These are phyloP conservation scores for Xestia c-nigrum DNA, from an alignment of 2,888 invertebrate species.

Conservation along the genomic window DNA sequence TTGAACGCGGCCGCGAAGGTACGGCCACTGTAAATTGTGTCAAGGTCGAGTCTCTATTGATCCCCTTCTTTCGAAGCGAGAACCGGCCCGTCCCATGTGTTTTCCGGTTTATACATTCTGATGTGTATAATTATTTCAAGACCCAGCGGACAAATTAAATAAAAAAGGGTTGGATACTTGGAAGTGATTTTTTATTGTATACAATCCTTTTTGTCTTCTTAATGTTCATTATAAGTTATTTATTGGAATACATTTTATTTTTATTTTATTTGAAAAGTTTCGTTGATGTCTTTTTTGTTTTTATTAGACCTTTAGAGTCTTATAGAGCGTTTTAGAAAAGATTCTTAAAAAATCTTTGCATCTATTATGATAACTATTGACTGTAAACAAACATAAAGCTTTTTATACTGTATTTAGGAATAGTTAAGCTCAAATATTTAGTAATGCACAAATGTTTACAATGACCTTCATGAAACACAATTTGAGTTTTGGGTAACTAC, in stretches of 20 bases:
- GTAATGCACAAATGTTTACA: not conserved
- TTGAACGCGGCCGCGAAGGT: constrained; percentile 80
- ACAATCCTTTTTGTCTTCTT: constrained; percentile 45
- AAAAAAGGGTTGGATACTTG: constrained; percentile 65
- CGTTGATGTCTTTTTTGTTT: constrained; percentile 1
- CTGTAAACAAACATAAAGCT: not conserved
- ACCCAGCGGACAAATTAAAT: constrained; percentile 65
- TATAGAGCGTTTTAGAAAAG: not conserved
- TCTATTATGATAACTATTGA: not conserved
- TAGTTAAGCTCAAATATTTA: not conserved
- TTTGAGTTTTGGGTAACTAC: not conserved
- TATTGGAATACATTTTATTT: constrained; percentile 6
- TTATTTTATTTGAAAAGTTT: constrained; percentile 19
- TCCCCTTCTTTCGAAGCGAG: constrained; percentile 85
- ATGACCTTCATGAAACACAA: constrained; percentile 1
- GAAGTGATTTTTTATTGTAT: constrained; percentile 60
- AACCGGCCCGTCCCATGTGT: constrained; percentile 81
- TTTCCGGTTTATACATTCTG: constrained; percentile 76
- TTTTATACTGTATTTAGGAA: not conserved
- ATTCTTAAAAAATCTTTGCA: not conserved
- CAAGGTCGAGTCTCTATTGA: constrained; percentile 88
- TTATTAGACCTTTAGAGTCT: not conserved
- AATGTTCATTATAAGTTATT: constrained; percentile 22
- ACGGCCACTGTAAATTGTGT: constrained; percentile 87
- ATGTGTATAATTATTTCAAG: constrained; percentile 77